These are phyloP conservation scores for Ptilorrhoa leucosticta DNA, from an alignment of 2,113 vertebrate species.

Conservation along the genomic window DNA sequence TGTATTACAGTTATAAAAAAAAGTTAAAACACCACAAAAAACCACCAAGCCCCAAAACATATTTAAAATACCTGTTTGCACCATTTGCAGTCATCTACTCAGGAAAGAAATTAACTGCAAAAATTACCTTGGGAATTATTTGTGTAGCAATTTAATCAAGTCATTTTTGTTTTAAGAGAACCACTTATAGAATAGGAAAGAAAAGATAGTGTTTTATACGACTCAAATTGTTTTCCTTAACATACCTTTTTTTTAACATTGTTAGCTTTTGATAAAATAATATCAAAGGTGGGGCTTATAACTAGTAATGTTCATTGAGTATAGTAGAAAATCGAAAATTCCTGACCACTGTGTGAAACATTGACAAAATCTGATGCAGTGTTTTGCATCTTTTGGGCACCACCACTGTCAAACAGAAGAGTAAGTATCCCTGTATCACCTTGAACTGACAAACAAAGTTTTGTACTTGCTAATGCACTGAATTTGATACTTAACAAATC, in stretches of 20 bases:
- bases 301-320: background rate
- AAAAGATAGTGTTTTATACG: background rate
- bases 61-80: background rate
- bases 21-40: background rate
- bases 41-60: rapidly evolving
- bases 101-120: background rate
- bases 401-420: background rate
- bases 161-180: background rate
- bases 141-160: background rate
- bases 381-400: background rate
- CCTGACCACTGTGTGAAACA: background rate
- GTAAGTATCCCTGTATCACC: background rate
- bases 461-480: background rate
- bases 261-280: background rate
- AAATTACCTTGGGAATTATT: background rate
- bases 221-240: background rate
- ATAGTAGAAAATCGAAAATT: background rate
- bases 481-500: background rate
- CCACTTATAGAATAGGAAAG: background rate
- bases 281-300: background rate
- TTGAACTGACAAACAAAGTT: background rate
- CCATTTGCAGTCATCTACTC: background rate
- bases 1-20: background rate
- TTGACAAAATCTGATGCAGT: background rate
- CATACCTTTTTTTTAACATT: background rate